These are phyloP conservation scores for Montipora sp. DNA, from an alignment of 64 coral and sea anemone genomes.

Conservation along the genomic window DNA sequence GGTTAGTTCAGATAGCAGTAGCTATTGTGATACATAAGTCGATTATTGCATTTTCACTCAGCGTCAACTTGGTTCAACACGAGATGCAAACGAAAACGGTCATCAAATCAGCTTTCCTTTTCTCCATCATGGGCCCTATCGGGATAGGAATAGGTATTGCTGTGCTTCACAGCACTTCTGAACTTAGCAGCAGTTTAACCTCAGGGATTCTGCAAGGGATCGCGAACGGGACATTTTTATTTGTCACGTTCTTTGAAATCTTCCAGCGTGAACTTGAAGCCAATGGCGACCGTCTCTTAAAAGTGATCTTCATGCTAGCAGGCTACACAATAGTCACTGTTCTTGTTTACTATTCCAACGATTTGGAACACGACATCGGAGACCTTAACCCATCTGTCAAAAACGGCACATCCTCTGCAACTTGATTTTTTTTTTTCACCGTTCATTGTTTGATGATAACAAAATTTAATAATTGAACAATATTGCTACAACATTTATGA, in stretches of 20 bases:
- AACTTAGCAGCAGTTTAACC: conserved; percentile 47
- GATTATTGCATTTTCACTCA: conserved; percentile 82
- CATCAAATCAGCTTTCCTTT: conserved; percentile 71
- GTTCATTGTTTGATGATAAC: no score
- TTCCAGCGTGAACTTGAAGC: conserved; percentile 79
- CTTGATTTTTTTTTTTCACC: no score
- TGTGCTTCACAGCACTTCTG: conserved; percentile 60
- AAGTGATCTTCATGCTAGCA: conserved; percentile 80
- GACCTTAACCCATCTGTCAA: not conserved
- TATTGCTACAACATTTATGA: no score
- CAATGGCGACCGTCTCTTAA: conserved; percentile 70
- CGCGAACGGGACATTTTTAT: conserved; percentile 92
- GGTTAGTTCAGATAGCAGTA: conserved; percentile 62
- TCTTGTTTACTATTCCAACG: conserved; percentile 73
- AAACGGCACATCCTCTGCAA: not conserved
- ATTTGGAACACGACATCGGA: conserved; percentile 38
- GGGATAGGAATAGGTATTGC: conserved; percentile 80
- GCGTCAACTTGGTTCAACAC: conserved; percentile 88
- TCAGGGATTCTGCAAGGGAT: conserved; percentile 92
- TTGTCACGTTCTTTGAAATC: conserved; percentile 98
- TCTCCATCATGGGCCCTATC: conserved; percentile 79
- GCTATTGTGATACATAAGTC: conserved; percentile 92
- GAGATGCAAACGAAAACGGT: conserved; percentile 61
- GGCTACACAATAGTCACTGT: conserved; percentile 77
- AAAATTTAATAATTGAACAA: no score